These are phyloP conservation scores for Loriculus beryllinus DNA, from an alignment of 2,797 vertebrate species.

Conservation along the genomic window DNA sequence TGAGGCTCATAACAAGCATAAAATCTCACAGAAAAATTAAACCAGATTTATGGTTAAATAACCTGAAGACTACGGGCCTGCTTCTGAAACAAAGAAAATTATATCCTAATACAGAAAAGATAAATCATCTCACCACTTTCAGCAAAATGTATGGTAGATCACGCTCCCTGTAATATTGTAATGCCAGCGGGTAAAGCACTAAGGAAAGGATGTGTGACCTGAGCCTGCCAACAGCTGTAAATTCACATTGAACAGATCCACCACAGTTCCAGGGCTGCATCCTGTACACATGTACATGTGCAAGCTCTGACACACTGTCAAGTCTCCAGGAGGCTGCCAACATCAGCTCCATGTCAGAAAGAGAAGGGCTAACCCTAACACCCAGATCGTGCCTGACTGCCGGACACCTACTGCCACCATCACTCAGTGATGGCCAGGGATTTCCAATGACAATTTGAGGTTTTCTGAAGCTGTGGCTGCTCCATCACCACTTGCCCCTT, in stretches of 20 bases:
- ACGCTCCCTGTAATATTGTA: background rate
- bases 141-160: background rate
- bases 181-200: background rate
- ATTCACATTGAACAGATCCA: background rate
- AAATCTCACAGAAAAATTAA: background rate
- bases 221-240: background rate
- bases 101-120: background rate
- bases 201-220: background rate
- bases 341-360: background rate
- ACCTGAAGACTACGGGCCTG: background rate
- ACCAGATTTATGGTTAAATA: background rate
- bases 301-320: background rate
- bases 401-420: background rate
- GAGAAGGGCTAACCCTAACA: fast-evolving
- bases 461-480: background rate
- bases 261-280: background rate
- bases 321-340: background rate
- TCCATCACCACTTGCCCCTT: background rate
- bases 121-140: background rate
- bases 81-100: background rate
- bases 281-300: background rate
- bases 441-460: background rate
- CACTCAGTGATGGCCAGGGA: fast-evolving
- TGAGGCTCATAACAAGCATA: background rate
- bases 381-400: background rate